Conservation (phyloP, 2,113 vertebrate genomes). For the Heterotilapia buettikoferi region DNA sequence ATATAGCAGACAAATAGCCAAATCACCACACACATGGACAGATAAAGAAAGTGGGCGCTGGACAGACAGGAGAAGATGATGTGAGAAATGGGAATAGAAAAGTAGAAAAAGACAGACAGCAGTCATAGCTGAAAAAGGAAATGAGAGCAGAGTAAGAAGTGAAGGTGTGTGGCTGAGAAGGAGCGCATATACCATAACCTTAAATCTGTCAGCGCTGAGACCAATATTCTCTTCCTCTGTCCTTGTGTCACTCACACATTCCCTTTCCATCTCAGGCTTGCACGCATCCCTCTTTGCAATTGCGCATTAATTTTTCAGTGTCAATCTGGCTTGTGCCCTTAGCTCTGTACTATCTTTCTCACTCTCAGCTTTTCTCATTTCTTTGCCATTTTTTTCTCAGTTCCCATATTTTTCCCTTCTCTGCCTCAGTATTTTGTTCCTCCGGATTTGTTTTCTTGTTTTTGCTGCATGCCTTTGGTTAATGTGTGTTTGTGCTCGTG, state of each 20-base stretch:
- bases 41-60: neutral
- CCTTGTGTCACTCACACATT: conserved; percentile 53
- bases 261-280: conserved; percentile 20
- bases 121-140: neutral
- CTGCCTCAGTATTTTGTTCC: neutral
- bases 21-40: conserved; percentile 27
- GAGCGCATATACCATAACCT: conserved; percentile 52
- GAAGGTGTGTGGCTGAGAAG: conserved; percentile 5
- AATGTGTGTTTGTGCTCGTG: neutral
- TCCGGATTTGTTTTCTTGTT: conserved; percentile 22
- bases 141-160: neutral
- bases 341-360: conserved; percentile 38
- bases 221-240: conserved; percentile 45
- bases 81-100: conserved; percentile 7
- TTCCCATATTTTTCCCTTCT: conserved; percentile 9
- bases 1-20: conserved; percentile 16
- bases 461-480: conserved; percentile 27
- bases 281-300: conserved; percentile 49
- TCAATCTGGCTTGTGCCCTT: conserved; percentile 70
- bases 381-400: conserved; percentile 17
- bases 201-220: conserved; percentile 59
- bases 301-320: conserved; percentile 77
- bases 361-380: conserved; percentile 44
- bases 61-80: neutral
- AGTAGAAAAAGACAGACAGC: neutral